Evolutionary conservation across 2,888 invertebrate genomes (phyloP).

Genomic region (Mythimna loreyi): DNA sequence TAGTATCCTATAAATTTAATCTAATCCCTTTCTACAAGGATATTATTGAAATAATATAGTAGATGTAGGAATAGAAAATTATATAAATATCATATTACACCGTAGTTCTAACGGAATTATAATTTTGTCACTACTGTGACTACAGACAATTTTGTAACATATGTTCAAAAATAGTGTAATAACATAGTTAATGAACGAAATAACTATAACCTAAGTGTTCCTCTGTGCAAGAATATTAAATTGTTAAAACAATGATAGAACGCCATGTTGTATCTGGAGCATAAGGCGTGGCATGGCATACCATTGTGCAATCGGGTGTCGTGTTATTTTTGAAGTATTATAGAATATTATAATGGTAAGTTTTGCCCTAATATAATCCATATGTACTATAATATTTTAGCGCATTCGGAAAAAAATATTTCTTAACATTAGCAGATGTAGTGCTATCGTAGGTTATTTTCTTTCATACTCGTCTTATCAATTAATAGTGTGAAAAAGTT

Average conservation of each 20-base stretch:
- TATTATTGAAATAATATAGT: constrained; percentile 29
- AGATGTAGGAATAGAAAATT: constrained; percentile 42
- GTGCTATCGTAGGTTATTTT: not conserved
- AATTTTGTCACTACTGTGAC: constrained; percentile 53
- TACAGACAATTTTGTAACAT: constrained; percentile 50
- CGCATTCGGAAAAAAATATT: not conserved
- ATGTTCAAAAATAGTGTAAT: constrained; percentile 63
- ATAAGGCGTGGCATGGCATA: constrained; percentile 83
- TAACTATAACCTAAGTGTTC: constrained; percentile 69
- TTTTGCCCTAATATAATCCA: constrained; percentile 61
- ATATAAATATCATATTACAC: constrained; percentile 17
- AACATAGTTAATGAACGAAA: constrained; percentile 64
- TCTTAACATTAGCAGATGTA: not conserved
- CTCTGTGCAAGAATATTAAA: constrained; percentile 64
- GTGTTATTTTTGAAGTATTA: constrained; percentile 72
- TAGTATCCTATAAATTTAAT: constrained; percentile 43
- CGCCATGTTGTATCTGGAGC: constrained; percentile 84
- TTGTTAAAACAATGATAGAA: constrained; percentile 70
- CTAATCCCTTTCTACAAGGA: constrained; percentile 29
- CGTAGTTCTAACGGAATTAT: constrained; percentile 29
- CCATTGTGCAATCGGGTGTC: constrained; percentile 71
- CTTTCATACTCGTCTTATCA: constrained; percentile 1
- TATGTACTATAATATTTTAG: constrained; percentile 35
- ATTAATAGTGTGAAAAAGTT: not conserved
- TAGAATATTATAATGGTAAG: constrained; percentile 84